Evolutionary conservation across 53 echinoderm and acorn worm species (phyloP), one percentile per base, ranked within the genome.

Genomic region (Antedon mediterranea): DNA sequence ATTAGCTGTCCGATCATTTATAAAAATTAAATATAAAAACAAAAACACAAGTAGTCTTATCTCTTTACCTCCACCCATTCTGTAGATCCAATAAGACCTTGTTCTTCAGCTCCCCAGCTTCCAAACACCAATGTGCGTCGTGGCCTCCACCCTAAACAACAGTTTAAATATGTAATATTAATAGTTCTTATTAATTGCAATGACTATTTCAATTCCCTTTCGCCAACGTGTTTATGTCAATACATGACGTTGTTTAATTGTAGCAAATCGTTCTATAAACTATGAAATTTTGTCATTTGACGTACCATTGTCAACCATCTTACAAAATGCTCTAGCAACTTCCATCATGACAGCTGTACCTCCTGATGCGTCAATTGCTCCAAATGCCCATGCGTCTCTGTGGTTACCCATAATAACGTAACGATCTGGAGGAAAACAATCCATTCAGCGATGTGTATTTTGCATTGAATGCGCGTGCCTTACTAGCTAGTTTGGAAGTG

Each of bases 21-120:
- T n/a, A n/a, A n/a, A n/a, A n/a, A n/a, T n/a, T n/a, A n/a, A n/a
- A n/a, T n/a, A n/a, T n/a, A n/a, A n/a, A n/a, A n/a, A n/a, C n/a
- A n/a, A n/a, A n/a, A n/a, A n/a, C n/a, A n/a, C n/a, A n/a, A n/a
- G n/a, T n/a, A n/a, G n/a, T n/a, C n/a, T n/a, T n/a, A n/a, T n/a
- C n/a, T n/a, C n/a, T n/a, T n/a, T 78, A 93, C 93, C 86, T 93
- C 93, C 27, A 94, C 84, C 94, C 94, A 94, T 82, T 94, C 94
- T 74, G 83, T 91, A 2, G 94, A 91, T 72, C 94, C 94, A 31
- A 94, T 93, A 0, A 93, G 43, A 1, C 93, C 90, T 2, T 81
- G 86, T 57, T 94, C 94, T 42, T 94, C 94, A 13, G 91, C 91
- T 72, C 91, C 94, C 94, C 94, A 94, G 37, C 91, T 91, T 71